phyloP scores from a whole-genome alignment of 2,888 invertebrate genomes.

The Caenorhabditis sulstoni region DNA sequence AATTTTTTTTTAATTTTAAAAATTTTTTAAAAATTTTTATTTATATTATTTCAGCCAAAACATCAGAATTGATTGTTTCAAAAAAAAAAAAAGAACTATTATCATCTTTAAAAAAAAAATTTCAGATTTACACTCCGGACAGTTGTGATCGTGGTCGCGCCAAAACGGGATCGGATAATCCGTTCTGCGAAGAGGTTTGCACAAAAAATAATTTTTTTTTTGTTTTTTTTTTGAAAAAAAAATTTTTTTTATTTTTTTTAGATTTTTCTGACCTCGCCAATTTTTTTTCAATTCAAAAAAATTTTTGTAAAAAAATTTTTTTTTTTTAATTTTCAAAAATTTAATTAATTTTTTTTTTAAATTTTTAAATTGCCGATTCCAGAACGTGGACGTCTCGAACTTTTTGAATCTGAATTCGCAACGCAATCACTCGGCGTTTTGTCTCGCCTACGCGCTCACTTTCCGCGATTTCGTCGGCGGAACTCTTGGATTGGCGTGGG shows the following conservation, averaged over 20 bases:
- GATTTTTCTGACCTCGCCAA: no score
- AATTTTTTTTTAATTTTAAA: not conserved
- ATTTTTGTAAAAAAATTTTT: no score
- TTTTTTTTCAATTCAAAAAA: no score
- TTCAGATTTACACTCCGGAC: constrained; percentile 91
- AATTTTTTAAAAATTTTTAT: not conserved
- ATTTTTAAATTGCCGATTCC: constrained; percentile 82
- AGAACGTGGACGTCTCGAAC: constrained; percentile 98
- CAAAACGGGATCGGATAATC: constrained; percentile 82
- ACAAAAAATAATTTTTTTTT: no score
- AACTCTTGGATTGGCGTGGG: constrained; percentile 98
- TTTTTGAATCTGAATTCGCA: constrained; percentile 97
- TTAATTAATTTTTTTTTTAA: no score
- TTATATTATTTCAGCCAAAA: no score
- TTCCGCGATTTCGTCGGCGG: constrained; percentile 96
- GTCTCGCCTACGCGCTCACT: constrained; percentile 99
- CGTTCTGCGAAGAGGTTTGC: constrained; percentile 77
- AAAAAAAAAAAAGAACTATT: not conserved
- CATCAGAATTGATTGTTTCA: no score
- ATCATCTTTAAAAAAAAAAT: not conserved
- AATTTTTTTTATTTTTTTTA: not conserved
- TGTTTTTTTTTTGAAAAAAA: not conserved
- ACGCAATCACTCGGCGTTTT: constrained; percentile 97
- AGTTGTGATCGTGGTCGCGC: constrained; percentile 84
- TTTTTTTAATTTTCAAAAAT: no score